A percentile compares a stretch with the other conserved stretches of the same genome.
Evolutionary conservation across 2,113 vertebrate genomes (phyloP).

Genomic region (Archocentrus centrarchus): DNA sequence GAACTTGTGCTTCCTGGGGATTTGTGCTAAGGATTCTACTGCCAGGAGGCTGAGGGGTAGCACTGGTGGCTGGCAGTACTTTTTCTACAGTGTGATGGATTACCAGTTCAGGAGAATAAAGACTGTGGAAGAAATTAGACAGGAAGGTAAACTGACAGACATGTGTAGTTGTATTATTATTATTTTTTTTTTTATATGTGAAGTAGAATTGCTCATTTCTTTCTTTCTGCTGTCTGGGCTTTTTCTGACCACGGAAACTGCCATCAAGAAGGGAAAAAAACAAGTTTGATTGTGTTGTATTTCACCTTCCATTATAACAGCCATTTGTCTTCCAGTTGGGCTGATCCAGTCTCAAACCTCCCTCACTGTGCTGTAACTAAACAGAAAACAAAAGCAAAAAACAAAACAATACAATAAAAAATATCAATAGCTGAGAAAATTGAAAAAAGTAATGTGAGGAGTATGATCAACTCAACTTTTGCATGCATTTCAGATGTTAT

Average conservation of each 20-base stretch:
- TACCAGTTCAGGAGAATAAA: slow-evolving; percentile 20
- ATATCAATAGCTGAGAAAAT: not conserved
- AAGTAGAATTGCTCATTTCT: slow-evolving; percentile 44
- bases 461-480: not conserved
- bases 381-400: not conserved
- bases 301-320: slow-evolving; percentile 48
- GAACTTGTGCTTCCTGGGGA: no score
- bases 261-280: slow-evolving; percentile 5
- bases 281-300: slow-evolving; percentile 18
- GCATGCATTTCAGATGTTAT: not conserved
- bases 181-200: slow-evolving; percentile 20
- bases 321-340: slow-evolving; percentile 35
- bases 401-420: not conserved
- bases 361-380: not conserved
- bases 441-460: not conserved
- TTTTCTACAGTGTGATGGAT: slow-evolving; percentile 49
- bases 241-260: slow-evolving; percentile 43
- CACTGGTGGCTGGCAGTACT: no score
- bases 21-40: no score
- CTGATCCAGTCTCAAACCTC: not conserved
- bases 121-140: slow-evolving; percentile 11
- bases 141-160: slow-evolving; percentile 17
- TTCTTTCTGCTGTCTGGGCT: slow-evolving; percentile 26
- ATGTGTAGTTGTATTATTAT: not conserved
- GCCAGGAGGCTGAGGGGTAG: no score